A percentile compares a stretch with the other conserved stretches of the same genome.
These are phyloP conservation scores for Ptiloglossa arizonensis DNA, from an alignment of 1,140 invertebrate genomes.

Conservation along the genomic window DNA sequence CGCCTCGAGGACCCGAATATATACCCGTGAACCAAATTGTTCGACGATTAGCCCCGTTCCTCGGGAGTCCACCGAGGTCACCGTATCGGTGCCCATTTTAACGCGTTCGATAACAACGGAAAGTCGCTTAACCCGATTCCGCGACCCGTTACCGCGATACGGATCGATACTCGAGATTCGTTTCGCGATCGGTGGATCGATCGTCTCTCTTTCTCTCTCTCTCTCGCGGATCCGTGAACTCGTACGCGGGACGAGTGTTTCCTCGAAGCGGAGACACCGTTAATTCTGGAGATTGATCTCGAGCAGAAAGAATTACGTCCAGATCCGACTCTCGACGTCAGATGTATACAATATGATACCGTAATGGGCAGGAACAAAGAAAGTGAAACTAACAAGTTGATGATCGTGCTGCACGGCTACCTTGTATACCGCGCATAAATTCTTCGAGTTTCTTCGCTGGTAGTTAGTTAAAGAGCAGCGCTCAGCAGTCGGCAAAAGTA, in stretches of 20 bases:
- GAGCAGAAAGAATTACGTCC: neutral
- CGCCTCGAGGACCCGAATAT: conserved; percentile 21
- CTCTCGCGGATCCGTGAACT: no score
- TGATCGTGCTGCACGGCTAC: neutral
- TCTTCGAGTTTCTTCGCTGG: neutral
- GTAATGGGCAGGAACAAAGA: neutral
- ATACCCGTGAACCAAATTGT: conserved; percentile 16
- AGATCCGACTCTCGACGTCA: neutral
- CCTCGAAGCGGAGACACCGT: no score
- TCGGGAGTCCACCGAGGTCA: neutral
- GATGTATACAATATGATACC: neutral
- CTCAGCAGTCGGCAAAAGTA: conserved; percentile 6
- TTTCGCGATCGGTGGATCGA: no score
- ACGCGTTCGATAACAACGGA: no score
- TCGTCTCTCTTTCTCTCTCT: no score
- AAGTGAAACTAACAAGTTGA: neutral
- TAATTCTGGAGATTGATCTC: no score
- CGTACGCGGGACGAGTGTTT: no score
- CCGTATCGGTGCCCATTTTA: neutral
- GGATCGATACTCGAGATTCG: no score
- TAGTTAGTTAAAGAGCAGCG: no score
- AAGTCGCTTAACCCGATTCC: no score
- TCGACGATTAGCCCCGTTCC: neutral
- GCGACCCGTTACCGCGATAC: no score
- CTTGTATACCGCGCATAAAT: neutral